Evolutionary conservation across 2,113 vertebrate genomes (phyloP).

Genomic region (Zosterops lateralis): DNA sequence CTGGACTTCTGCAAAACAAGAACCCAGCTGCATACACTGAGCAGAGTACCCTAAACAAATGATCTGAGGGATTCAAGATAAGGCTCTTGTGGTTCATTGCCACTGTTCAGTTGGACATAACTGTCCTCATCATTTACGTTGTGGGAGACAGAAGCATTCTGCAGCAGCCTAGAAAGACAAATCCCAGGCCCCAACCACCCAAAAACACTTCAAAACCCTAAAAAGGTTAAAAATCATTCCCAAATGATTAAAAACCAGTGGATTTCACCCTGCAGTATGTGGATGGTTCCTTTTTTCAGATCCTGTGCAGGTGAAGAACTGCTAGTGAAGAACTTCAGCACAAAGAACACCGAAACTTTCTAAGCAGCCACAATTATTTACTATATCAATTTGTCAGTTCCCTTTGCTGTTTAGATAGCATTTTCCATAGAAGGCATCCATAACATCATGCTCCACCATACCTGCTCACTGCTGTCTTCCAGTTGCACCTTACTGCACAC

Average conservation of each 20-base stretch:
- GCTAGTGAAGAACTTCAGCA: neutral
- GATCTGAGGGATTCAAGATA: neutral
- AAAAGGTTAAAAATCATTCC: neutral
- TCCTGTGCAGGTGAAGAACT: neutral
- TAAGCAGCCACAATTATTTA: neutral
- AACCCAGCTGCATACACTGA: neutral
- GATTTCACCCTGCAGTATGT: rapidly evolving
- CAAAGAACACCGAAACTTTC: neutral
- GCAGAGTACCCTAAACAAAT: neutral
- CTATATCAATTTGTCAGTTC: neutral
- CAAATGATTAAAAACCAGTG: neutral
- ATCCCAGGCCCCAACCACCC: too few species aligned
- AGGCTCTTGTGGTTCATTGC: neutral
- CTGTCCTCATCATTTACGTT: neutral
- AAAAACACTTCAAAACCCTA: neutral
- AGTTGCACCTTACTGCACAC: too few species aligned
- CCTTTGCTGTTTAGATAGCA: neutral
- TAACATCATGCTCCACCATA: neutral
- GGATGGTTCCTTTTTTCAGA: neutral
- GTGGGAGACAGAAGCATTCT: neutral
- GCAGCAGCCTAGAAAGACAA: neutral
- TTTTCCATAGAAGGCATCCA: neutral
- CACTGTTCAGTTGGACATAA: neutral
- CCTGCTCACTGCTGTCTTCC: neutral
- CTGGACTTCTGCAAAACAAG: neutral